Percentiles rank a stretch among this genome's conserved stretches.
These are phyloP conservation scores for Ranitomeya imitator DNA, from an alignment of 2,113 vertebrate species.

Conservation along the genomic window DNA sequence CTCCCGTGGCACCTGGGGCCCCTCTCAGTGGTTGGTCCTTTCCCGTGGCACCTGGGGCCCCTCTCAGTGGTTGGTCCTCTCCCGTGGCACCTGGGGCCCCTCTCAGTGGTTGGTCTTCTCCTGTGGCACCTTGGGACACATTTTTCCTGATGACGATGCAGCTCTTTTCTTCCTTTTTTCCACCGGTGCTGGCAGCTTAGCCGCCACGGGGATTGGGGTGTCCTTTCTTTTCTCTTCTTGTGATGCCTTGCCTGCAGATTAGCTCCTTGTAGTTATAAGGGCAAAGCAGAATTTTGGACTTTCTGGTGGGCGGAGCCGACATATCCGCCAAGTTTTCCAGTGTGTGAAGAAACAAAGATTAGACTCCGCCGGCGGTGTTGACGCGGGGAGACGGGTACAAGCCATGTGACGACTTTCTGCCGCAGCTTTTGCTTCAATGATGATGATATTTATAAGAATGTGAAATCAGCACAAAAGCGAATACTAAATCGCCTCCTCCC, in stretches of 20 bases:
- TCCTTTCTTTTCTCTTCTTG: constrained; percentile 26
- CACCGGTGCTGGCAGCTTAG: background rate
- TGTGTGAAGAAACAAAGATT: background rate
- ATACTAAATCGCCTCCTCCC: background rate
- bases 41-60: no score
- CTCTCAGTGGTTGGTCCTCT: no score
- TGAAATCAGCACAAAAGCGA: constrained; percentile 45
- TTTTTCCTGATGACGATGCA: background rate
- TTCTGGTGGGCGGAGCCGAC: background rate
- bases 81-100: no score
- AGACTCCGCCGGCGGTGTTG: background rate
- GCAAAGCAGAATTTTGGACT: background rate
- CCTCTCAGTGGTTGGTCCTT: no score
- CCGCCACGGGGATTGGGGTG: background rate
- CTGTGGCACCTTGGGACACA: background rate
- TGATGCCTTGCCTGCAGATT: constrained; percentile 43
- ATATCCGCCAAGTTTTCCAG: background rate
- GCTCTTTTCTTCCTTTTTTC: constrained; percentile 14
- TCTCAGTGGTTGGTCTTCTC: background rate
- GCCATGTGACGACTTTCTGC: constrained; percentile 30
- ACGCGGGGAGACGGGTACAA: background rate
- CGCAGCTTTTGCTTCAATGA: constrained; percentile 19
- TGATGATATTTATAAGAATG: constrained; percentile 5
- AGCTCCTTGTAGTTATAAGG: constrained; percentile 13
- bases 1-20: no score